Conservation (phyloP, 2,888 invertebrate species). For the Drosophila pullipes region DNA sequence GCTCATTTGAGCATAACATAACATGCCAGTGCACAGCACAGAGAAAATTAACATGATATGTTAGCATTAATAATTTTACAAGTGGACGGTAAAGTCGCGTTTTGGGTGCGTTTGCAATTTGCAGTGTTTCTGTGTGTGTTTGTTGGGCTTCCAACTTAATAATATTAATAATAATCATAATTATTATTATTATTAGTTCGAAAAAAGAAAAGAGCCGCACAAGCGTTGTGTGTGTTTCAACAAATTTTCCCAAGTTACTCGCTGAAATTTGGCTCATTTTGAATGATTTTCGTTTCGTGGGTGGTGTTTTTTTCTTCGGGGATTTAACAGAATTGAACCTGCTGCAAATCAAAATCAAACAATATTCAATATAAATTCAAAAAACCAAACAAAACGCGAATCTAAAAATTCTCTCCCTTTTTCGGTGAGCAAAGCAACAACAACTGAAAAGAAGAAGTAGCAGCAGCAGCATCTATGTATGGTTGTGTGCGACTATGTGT, state of each 20-base stretch:
- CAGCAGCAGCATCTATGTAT: slow-evolving; percentile 39
- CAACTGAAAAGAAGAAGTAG: slow-evolving; percentile 39
- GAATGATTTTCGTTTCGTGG: slow-evolving; percentile 29
- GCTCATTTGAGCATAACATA: slow-evolving; percentile 24
- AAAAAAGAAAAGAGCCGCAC: not conserved
- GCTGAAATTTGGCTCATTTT: not conserved
- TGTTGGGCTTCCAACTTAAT: slow-evolving; percentile 5
- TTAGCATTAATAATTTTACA: slow-evolving; percentile 54
- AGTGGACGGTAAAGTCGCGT: slow-evolving; percentile 54
- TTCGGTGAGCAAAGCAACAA: slow-evolving; percentile 31
- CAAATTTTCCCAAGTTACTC: not conserved
- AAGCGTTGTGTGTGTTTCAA: not conserved
- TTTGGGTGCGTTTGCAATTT: slow-evolving; percentile 43
- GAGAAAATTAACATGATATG: slow-evolving; percentile 22
- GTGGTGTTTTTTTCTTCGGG: slow-evolving; percentile 32
- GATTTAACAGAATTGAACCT: slow-evolving; percentile 5
- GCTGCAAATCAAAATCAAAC: slow-evolving; percentile 17
- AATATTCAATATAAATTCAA: slow-evolving; percentile 21
- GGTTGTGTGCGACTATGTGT: slow-evolving; percentile 23
- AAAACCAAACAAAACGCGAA: slow-evolving; percentile 32
- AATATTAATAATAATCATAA: not conserved
- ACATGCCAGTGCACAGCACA: slow-evolving; percentile 1
- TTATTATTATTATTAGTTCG: not conserved
- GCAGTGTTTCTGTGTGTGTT: slow-evolving; percentile 21
- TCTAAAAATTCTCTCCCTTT: slow-evolving; percentile 20